Evolutionary conservation across 1,140 invertebrate genomes (phyloP).

Genomic region (Aphelenchoides besseyi): DNA sequence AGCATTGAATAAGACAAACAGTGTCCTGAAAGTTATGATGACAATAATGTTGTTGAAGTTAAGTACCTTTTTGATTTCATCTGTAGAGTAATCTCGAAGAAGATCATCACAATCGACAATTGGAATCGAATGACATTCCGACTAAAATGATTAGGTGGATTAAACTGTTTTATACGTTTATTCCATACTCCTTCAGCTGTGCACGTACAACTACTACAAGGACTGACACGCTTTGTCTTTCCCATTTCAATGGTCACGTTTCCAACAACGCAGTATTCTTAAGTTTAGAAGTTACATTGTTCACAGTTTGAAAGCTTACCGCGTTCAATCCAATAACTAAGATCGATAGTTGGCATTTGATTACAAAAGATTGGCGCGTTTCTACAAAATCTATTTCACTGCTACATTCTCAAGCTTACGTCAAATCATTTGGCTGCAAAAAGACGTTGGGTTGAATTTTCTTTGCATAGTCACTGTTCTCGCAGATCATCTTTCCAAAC

Average conservation of each 20-base stretch:
- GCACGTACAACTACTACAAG: conserved; percentile 70
- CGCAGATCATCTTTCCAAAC: conserved; percentile 82
- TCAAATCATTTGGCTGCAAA: conserved; percentile 57
- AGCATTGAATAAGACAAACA: conserved; percentile 60
- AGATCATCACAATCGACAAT: conserved; percentile 52
- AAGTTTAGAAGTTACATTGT: conserved; percentile 22
- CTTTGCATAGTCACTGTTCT: conserved; percentile 69
- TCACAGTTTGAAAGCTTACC: conserved; percentile 24
- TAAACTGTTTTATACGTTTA: neutral
- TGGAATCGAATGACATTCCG: conserved; percentile 59
- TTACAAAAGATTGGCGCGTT: conserved; percentile 54
- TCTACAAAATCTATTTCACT: conserved; percentile 42
- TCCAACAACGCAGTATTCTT: conserved; percentile 59
- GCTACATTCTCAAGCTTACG: conserved; percentile 36
- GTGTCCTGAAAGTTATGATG: conserved; percentile 42
- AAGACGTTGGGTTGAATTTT: conserved; percentile 61
- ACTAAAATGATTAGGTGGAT: conserved; percentile 37
- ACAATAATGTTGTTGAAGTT: neutral
- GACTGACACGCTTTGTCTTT: conserved; percentile 66
- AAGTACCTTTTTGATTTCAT: conserved; percentile 50
- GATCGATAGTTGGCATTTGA: conserved; percentile 47
- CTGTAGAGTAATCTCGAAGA: conserved; percentile 47
- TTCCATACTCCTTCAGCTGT: conserved; percentile 67
- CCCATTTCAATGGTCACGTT: conserved; percentile 65
- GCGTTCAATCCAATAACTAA: conserved; percentile 55